Evolutionary conservation across 2,797 vertebrate species (phyloP).

Genomic region (Cynopterus sphinx): DNA sequence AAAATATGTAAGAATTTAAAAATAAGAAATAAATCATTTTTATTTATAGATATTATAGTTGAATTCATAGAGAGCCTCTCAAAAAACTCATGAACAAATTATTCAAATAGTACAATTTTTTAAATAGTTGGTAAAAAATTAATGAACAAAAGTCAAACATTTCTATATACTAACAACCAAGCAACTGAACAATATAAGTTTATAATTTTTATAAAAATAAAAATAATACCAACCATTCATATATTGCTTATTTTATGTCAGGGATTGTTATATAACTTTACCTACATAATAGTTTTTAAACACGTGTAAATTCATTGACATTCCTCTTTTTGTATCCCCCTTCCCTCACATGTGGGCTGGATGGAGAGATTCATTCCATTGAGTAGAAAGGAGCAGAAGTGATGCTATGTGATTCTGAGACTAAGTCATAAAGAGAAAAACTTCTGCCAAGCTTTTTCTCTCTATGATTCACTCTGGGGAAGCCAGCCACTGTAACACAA

Average conservation of each 20-base stretch:
- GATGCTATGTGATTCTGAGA: background rate
- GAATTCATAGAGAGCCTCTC: background rate
- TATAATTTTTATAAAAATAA: constrained; percentile 30
- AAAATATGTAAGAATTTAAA: background rate
- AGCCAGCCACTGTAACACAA: background rate
- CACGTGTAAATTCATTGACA: background rate
- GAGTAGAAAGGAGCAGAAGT: background rate
- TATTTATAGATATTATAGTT: background rate
- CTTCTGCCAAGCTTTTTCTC: background rate
- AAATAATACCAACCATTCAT: background rate
- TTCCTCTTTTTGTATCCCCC: background rate
- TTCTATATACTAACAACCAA: background rate
- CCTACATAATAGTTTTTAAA: background rate
- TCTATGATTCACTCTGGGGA: background rate
- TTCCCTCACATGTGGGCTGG: background rate
- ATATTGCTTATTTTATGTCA: background rate
- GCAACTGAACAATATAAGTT: background rate
- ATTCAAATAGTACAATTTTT: background rate
- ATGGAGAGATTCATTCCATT: background rate
- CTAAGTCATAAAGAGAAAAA: background rate
- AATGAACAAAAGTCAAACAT: background rate
- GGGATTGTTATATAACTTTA: background rate
- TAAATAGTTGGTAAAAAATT: background rate
- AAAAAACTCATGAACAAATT: background rate
- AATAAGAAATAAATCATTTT: background rate